Evolutionary conservation across 2,797 vertebrate genomes (phyloP).

Genomic region (Heliangelus exortis): DNA sequence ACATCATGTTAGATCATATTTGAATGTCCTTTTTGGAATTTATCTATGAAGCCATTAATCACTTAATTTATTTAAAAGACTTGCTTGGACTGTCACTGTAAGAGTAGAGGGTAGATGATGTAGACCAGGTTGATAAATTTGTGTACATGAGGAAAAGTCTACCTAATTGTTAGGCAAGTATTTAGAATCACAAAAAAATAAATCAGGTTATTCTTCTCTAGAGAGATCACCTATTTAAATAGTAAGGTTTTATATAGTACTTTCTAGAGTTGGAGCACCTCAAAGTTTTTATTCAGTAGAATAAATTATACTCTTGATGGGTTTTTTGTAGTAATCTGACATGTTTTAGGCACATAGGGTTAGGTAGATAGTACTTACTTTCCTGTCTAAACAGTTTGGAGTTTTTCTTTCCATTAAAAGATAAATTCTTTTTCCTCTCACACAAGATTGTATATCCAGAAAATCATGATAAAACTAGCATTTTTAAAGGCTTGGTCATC

Average conservation of each 20-base stretch:
- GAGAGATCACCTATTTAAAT: not conserved
- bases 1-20: not conserved
- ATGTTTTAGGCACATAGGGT: not conserved
- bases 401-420: not conserved
- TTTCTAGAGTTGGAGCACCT: not conserved
- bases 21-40: not conserved
- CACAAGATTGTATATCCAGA: not conserved
- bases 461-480: not conserved
- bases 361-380: not conserved
- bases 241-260: not conserved
- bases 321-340: not conserved
- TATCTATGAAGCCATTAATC: not conserved
- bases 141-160: not conserved
- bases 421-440: not conserved
- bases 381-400: not conserved
- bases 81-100: not conserved
- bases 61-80: not conserved
- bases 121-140: not conserved
- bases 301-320: not conserved
- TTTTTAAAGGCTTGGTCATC: not conserved
- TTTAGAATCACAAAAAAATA: not conserved
- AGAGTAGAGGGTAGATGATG: not conserved
- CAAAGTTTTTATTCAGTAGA: not conserved
- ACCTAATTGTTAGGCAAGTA: not conserved
- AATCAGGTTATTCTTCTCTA: not conserved